Conservation (phyloP, 1,140 invertebrate genomes). For the Drosophila equinoxialis region DNA sequence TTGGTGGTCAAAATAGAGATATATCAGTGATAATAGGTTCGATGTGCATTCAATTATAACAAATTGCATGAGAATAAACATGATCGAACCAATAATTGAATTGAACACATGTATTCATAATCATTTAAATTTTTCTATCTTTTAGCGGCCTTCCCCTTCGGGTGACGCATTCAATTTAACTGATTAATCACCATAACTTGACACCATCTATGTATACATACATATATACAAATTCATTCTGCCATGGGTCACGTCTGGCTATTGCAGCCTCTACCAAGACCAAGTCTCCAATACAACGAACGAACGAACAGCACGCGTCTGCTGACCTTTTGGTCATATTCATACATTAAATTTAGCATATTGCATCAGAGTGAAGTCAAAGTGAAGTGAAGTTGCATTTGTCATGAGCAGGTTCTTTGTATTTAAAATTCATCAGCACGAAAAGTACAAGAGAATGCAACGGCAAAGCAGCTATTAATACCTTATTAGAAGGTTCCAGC, state of each 20-base stretch:
- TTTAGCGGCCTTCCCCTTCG: neutral
- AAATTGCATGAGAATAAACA: neutral
- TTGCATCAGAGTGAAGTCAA: conserved; percentile 56
- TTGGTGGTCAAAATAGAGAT: too few species aligned
- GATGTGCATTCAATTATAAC: too few species aligned
- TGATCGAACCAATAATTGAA: neutral
- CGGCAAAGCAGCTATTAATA: conserved; percentile 73
- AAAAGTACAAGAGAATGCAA: conserved; percentile 58
- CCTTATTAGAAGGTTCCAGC: conserved; percentile 68
- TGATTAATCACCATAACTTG: conserved; percentile 60
- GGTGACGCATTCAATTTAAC: conserved; percentile 61
- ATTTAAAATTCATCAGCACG: conserved; percentile 61
- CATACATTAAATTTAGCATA: conserved; percentile 70
- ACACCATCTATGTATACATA: neutral
- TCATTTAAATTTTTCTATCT: neutral
- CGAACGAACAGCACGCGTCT: conserved; percentile 50
- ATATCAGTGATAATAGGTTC: too few species aligned
- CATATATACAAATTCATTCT: too few species aligned
- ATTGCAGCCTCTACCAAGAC: conserved; percentile 12
- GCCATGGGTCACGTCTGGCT: conserved; percentile 12
- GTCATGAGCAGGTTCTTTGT: conserved; percentile 6
- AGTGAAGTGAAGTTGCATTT: conserved; percentile 41
- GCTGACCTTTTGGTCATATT: conserved; percentile 64
- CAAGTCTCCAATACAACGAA: conserved; percentile 33
- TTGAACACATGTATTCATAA: neutral